phyloP scores from a whole-genome alignment of 2,113 vertebrate species.

The Mormoops blainvillei region DNA sequence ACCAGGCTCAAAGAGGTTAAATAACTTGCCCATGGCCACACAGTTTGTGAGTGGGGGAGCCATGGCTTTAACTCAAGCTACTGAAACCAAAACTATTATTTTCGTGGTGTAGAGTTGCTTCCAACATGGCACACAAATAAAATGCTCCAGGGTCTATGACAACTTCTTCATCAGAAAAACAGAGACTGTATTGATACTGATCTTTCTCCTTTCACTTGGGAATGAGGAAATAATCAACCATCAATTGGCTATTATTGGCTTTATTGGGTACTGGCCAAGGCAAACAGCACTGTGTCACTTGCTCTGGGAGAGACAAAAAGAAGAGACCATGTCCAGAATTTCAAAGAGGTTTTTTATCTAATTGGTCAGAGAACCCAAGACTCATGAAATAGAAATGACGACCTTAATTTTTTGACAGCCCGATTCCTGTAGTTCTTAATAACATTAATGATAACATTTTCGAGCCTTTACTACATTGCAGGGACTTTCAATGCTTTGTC shows the following conservation, averaged over 20 bases:
- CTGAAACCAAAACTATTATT: background rate
- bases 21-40: background rate
- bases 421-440: background rate
- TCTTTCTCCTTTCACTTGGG: background rate
- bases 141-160: background rate
- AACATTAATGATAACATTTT: background rate
- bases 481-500: background rate
- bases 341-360: background rate
- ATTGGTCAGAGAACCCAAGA: background rate
- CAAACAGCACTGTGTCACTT: background rate
- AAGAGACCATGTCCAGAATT: background rate
- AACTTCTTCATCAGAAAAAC: conserved; percentile 21
- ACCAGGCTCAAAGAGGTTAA: background rate
- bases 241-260: background rate
- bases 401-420: background rate
- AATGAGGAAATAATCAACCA: conserved; percentile 39
- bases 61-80: background rate
- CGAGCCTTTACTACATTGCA: background rate
- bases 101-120: background rate
- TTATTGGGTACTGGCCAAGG: background rate
- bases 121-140: background rate
- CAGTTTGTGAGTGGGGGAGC: background rate
- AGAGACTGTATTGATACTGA: background rate
- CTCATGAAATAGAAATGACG: background rate
- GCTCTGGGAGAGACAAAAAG: background rate